Evolutionary conservation across 1,140 invertebrate species (phyloP).

Genomic region (Pseudoatta argentina): DNA sequence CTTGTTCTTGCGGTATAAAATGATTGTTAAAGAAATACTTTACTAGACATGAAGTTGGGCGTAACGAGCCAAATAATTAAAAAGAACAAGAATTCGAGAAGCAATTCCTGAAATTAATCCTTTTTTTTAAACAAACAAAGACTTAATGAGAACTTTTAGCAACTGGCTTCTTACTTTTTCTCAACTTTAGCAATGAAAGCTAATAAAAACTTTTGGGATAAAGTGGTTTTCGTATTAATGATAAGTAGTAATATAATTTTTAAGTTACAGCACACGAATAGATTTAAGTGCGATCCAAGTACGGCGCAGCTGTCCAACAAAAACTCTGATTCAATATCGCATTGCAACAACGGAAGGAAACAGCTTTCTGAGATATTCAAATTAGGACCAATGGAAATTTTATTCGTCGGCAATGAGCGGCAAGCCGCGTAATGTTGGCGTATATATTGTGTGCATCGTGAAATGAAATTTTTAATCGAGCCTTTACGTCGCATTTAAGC

Average conservation of each 20-base stretch:
- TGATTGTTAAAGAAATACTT: background rate
- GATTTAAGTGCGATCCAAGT: conserved; percentile 24
- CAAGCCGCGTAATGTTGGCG: conserved; percentile 42
- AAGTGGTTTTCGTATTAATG: conserved; percentile 30
- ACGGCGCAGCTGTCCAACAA: background rate
- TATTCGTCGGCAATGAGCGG: conserved; percentile 35
- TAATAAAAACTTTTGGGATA: conserved; percentile 15
- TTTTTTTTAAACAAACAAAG: background rate
- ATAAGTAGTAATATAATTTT: conserved; percentile 13
- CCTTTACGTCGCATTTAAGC: conserved; percentile 13
- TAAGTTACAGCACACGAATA: background rate
- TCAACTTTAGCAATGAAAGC: conserved; percentile 38
- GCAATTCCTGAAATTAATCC: conserved; percentile 14
- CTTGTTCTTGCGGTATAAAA: background rate
- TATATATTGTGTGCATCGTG: conserved; percentile 41
- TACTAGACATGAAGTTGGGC: background rate
- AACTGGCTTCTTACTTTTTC: background rate
- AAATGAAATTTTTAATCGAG: conserved; percentile 61
- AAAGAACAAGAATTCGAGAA: conserved; percentile 12
- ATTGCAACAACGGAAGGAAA: conserved; percentile 21
- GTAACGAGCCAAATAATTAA: conserved; percentile 19
- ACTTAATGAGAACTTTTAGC: conserved; percentile 9
- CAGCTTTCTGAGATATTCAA: conserved; percentile 51
- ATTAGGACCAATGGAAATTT: conserved; percentile 55
- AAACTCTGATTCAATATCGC: conserved; percentile 33